Percentiles rank a stretch among this genome's conserved stretches.
Conservation (phyloP, 2,113 vertebrate species). For the Marcusenius ussheri region DNA sequence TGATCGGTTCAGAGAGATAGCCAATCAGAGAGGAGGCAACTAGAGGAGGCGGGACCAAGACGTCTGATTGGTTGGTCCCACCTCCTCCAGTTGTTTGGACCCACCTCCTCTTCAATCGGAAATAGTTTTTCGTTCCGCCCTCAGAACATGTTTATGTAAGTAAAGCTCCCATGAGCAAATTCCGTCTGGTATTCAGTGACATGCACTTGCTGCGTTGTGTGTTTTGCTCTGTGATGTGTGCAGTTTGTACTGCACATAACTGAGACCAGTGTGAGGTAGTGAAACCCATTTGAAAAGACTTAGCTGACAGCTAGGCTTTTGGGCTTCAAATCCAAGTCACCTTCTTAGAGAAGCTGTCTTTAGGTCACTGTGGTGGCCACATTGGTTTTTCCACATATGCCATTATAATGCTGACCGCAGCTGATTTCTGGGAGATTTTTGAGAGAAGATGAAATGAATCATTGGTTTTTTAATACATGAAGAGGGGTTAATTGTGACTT, state of each 20-base stretch:
- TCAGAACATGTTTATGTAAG: too few relatives aligned
- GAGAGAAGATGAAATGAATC: slow-evolving; percentile 13
- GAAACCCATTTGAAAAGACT: background rate
- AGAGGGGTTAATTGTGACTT: background rate
- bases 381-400: slow-evolving; percentile 29
- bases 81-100: too few relatives aligned
- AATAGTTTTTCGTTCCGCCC: too few relatives aligned
- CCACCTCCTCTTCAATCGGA: too few relatives aligned
- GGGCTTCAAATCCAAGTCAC: background rate
- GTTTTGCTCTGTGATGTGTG: background rate
- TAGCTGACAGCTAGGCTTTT: background rate
- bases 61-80: too few relatives aligned
- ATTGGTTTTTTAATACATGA: background rate
- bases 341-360: background rate
- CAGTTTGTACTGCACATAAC: background rate
- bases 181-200: background rate
- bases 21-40: too few relatives aligned
- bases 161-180: background rate
- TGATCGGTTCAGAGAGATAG: too few relatives aligned
- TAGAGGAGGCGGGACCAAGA: too few relatives aligned
- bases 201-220: background rate
- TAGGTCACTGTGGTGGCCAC: slow-evolving; percentile 9
- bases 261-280: background rate
- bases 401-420: slow-evolving; percentile 31
- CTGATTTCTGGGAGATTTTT: slow-evolving; percentile 7